Evolutionary conservation across 2,888 invertebrate genomes (phyloP).

Genomic region (Alcis repandata): DNA sequence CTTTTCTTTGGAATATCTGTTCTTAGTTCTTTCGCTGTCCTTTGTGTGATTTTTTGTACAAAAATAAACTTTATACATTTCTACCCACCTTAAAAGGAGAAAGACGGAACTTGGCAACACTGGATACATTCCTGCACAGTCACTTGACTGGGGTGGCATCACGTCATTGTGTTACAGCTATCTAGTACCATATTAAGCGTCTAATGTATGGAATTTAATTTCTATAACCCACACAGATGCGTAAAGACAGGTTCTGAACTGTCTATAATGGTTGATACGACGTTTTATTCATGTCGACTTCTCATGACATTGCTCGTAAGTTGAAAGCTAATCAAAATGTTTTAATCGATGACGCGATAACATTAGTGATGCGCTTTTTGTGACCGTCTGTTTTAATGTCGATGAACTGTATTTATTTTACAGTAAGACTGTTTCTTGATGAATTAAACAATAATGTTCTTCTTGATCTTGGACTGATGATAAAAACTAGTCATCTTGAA

Average conservation of each 20-base stretch:
- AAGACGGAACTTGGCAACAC: conserved; percentile 13
- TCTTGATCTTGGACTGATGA: conserved; percentile 23
- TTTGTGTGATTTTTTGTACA: too few species aligned
- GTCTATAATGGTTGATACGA: conserved; percentile 75
- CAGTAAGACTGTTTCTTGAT: conserved; percentile 46
- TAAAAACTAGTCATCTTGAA: background rate
- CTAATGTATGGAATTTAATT: conserved; percentile 84
- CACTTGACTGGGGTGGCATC: conserved; percentile 85
- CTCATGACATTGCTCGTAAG: conserved; percentile 84
- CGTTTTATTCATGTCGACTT: conserved; percentile 72
- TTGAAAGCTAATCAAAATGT: conserved; percentile 87
- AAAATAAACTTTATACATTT: background rate
- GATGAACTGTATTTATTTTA: conserved; percentile 51
- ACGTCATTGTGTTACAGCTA: conserved; percentile 80
- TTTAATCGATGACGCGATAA: conserved; percentile 86
- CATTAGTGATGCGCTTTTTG: conserved; percentile 70
- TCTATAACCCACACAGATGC: conserved; percentile 70
- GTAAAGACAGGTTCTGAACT: conserved; percentile 71
- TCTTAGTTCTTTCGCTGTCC: too few species aligned
- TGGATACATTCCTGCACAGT: conserved; percentile 78
- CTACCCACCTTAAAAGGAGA: background rate
- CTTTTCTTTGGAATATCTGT: too few species aligned
- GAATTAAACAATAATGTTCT: conserved; percentile 47
- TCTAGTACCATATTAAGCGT: conserved; percentile 82
- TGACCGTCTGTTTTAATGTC: conserved; percentile 52